phyloP scores from a whole-genome alignment of 1,140 invertebrate genomes.

The Atta colombica region DNA sequence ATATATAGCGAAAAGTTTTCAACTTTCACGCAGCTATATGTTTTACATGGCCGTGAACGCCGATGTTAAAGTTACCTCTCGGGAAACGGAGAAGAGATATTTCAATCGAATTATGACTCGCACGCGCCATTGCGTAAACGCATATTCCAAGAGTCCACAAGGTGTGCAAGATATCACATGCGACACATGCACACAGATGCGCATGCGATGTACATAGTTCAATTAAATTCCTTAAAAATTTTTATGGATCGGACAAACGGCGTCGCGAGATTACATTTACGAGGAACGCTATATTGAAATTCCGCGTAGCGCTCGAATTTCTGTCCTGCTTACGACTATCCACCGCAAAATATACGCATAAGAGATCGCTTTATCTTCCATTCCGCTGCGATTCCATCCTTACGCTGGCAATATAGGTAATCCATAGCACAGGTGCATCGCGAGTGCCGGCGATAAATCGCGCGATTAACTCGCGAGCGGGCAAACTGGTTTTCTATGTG shows the following conservation, averaged over 20 bases:
- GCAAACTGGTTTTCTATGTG: slow-evolving; percentile 68
- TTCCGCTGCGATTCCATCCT: slow-evolving; percentile 19
- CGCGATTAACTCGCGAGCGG: slow-evolving; percentile 63
- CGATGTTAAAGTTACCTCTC: slow-evolving; percentile 33
- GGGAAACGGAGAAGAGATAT: slow-evolving; percentile 25
- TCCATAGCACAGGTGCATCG: slow-evolving; percentile 69
- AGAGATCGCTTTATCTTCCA: slow-evolving; percentile 56
- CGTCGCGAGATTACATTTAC: slow-evolving; percentile 17
- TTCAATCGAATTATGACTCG: slow-evolving; percentile 51
- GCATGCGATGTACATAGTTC: not conserved
- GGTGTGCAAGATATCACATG: not conserved
- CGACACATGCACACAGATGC: not conserved
- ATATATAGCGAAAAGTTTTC: slow-evolving; percentile 46
- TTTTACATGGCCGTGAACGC: slow-evolving; percentile 39
- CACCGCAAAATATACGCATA: not conserved
- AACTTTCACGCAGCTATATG: slow-evolving; percentile 50
- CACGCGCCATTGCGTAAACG: not conserved
- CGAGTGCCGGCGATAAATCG: slow-evolving; percentile 69
- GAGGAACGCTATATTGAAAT: slow-evolving; percentile 56
- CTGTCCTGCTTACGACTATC: slow-evolving; percentile 29
- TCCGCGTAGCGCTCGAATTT: slow-evolving; percentile 7
- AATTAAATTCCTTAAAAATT: slow-evolving; percentile 37
- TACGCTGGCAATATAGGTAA: slow-evolving; percentile 48
- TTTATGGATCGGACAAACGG: slow-evolving; percentile 6
- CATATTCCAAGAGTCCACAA: slow-evolving; percentile 9